phyloP scores from a whole-genome alignment of 2,113 vertebrate genomes.

The Heterotis niloticus region DNA sequence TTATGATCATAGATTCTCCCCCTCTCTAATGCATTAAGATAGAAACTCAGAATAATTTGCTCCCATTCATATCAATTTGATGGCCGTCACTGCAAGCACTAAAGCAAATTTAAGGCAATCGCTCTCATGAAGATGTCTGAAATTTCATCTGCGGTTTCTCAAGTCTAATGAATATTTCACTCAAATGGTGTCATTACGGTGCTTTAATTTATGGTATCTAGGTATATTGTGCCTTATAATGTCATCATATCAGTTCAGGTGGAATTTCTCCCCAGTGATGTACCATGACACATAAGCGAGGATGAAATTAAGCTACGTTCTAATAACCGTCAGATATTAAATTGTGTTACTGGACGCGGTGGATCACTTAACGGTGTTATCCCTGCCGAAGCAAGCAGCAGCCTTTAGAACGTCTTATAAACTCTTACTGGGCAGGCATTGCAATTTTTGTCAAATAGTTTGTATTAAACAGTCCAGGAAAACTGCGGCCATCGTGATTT shows the following conservation, averaged over 20 bases:
- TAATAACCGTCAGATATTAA: conserved; percentile 9
- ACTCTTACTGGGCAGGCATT: too few species aligned
- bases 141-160: too few species aligned
- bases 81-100: not conserved
- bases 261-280: conserved; percentile 4
- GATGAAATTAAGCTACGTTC: conserved; percentile 15
- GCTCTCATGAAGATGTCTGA: not conserved
- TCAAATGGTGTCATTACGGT: conserved; percentile 7
- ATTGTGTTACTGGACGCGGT: not conserved
- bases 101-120: not conserved
- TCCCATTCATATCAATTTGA: not conserved
- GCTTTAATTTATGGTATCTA: not conserved
- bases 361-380: not conserved
- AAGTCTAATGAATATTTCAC: not conserved
- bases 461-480: too few species aligned
- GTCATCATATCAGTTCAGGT: not conserved
- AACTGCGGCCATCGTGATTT: too few species aligned
- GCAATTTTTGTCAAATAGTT: too few species aligned
- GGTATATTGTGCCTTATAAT: not conserved
- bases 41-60: not conserved
- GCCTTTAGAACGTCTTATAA: not conserved
- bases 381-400: not conserved
- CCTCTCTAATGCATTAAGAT: too few species aligned
- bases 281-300: not conserved
- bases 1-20: too few species aligned